Conservation (phyloP, 1,140 invertebrate species). For the Monochamus saltuarius region DNA sequence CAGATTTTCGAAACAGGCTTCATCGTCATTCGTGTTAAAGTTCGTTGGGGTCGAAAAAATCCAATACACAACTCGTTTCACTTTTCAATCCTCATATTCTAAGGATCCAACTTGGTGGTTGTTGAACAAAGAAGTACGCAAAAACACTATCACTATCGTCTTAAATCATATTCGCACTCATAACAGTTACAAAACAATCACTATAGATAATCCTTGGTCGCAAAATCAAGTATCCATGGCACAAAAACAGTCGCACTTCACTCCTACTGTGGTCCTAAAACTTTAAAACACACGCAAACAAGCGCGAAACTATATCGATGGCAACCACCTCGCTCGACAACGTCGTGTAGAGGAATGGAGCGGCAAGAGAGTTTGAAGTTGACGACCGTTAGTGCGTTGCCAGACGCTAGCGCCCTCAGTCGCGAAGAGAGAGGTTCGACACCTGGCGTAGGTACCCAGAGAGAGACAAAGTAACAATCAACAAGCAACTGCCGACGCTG, state of each 20-base stretch:
- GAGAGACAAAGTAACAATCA: constrained; percentile 14
- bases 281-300: constrained; percentile 12
- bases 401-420: constrained; percentile 10
- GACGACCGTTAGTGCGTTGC: constrained; percentile 18
- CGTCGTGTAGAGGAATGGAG: constrained; percentile 26
- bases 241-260: constrained; percentile 13
- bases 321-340: constrained; percentile 10
- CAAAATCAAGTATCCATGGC: constrained; percentile 14
- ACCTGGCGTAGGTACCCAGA: not conserved
- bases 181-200: constrained; percentile 5
- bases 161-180: no score
- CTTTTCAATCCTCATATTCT: no score
- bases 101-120: no score
- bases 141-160: no score
- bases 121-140: no score
- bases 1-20: constrained; percentile 8
- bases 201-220: constrained; percentile 17
- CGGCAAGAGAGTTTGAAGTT: constrained; percentile 18
- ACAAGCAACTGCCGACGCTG: constrained; percentile 14
- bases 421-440: constrained; percentile 9
- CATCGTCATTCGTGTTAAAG: constrained; percentile 16
- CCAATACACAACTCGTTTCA: constrained; percentile 15
- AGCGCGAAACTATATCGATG: constrained; percentile 13
- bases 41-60: constrained; percentile 24
- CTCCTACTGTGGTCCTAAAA: constrained; percentile 1